These are phyloP conservation scores for Mesorhabditis belari DNA, from an alignment of 2,888 invertebrate genomes.

Conservation along the genomic window DNA sequence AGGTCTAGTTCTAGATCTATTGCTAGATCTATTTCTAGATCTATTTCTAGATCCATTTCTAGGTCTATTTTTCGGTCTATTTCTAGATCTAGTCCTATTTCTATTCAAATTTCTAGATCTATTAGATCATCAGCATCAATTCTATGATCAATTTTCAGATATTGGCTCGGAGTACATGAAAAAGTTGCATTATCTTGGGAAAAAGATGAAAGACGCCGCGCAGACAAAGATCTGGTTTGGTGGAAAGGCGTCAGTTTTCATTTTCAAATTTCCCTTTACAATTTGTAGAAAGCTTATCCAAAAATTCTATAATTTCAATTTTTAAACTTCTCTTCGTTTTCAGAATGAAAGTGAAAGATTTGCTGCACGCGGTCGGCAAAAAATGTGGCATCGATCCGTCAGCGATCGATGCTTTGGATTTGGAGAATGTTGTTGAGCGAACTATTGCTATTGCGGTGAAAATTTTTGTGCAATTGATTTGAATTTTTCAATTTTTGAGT, in stretches of 20 bases:
- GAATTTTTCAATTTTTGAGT: not conserved
- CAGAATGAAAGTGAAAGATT: constrained; percentile 46
- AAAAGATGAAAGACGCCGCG: constrained; percentile 49
- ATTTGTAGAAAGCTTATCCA: not conserved
- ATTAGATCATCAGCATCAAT: not conserved
- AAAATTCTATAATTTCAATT: no score
- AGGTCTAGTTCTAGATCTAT: no score
- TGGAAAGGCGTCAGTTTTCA: constrained; percentile 41
- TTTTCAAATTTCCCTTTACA: not conserved
- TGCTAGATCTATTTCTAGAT: no score
- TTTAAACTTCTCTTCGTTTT: not conserved
- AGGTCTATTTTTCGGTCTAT: no score
- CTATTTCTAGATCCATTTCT: no score
- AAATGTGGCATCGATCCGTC: constrained; percentile 50
- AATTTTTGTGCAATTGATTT: not conserved
- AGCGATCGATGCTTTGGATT: constrained; percentile 47
- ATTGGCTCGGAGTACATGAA: constrained; percentile 51
- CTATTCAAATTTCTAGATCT: no score
- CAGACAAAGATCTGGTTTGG: constrained; percentile 51
- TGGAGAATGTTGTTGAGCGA: constrained; percentile 51
- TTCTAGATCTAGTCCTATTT: no score
- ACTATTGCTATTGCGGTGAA: constrained; percentile 46
- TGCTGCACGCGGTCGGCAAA: constrained; percentile 50
- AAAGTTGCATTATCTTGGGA: constrained; percentile 49
- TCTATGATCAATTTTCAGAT: constrained; percentile 17